These are phyloP conservation scores for Eucidaris tribuloides DNA, from an alignment of 35 echinoderm and acorn worm species.

Conservation along the genomic window DNA sequence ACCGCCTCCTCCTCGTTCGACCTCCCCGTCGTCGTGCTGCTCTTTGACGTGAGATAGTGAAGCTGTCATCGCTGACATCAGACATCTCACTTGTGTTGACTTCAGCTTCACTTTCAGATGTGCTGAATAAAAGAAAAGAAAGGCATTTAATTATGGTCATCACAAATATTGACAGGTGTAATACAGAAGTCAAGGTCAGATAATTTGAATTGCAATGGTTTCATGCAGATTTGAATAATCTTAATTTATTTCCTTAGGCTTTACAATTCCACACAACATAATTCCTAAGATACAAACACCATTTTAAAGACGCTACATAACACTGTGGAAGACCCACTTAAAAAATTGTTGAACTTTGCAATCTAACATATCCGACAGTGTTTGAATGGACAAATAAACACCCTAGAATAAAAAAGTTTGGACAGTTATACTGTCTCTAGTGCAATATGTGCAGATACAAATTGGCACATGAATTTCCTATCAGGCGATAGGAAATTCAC, in stretches of 20 bases:
- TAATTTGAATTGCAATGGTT: neutral
- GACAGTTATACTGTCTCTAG: too few species aligned
- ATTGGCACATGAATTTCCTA: too few species aligned
- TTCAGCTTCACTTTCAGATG: neutral
- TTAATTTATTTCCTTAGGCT: neutral
- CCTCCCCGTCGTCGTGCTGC: neutral
- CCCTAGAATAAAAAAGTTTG: too few species aligned
- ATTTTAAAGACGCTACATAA: too few species aligned
- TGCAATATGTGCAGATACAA: too few species aligned
- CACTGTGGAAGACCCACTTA: too few species aligned
- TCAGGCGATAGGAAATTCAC: too few species aligned
- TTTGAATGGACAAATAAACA: too few species aligned
- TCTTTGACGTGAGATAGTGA: neutral
- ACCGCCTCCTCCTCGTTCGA: conserved; percentile 6
- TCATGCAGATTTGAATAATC: neutral
- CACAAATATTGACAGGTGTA: neutral
- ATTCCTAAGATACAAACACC: too few species aligned
- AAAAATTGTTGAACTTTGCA: too few species aligned
- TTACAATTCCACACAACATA: too few species aligned
- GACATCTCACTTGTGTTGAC: conserved; percentile 6
- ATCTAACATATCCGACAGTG: too few species aligned
- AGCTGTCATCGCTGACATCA: conserved; percentile 40
- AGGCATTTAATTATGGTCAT: neutral
- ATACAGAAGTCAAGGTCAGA: neutral
- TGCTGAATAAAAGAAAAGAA: neutral